phyloP scores from a whole-genome alignment of 2,888 invertebrate genomes.

The Caenorhabditis zanzibari region DNA sequence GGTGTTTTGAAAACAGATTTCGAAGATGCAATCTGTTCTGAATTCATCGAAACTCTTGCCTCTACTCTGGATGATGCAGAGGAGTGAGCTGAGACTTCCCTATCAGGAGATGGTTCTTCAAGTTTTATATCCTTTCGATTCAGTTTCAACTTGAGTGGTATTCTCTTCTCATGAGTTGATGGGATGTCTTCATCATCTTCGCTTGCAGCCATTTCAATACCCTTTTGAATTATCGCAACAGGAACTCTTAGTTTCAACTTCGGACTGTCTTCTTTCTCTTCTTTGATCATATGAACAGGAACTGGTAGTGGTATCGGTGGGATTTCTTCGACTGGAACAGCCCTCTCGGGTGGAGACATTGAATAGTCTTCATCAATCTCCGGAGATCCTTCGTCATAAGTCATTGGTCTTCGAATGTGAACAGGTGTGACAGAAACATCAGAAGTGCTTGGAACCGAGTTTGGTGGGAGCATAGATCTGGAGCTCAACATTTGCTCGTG shows the following conservation, averaged over 20 bases:
- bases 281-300: conserved; percentile 31
- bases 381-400: conserved; percentile 23
- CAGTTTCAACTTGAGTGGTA: conserved; percentile 54
- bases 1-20: conserved; percentile 39
- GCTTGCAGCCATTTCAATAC: conserved; percentile 12
- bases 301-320: conserved; percentile 32
- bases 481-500: neutral
- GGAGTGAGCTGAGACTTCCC: neutral
- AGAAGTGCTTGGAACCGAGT: neutral
- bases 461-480: neutral
- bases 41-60: neutral
- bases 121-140: conserved; percentile 24
- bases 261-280: conserved; percentile 37
- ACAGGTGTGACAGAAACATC: neutral
- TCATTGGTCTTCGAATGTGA: neutral
- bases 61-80: neutral
- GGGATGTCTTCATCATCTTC: conserved; percentile 21
- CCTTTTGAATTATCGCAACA: conserved; percentile 3
- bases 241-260: conserved; percentile 31
- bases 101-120: conserved; percentile 32
- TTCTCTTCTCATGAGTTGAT: neutral
- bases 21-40: neutral
- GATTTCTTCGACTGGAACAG: neutral
- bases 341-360: neutral
- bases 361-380: conserved; percentile 31